A percentile compares a stretch with the other conserved stretches of the same genome.
Conservation (phyloP, 2,888 invertebrate genomes). For the Kryphioiulus occultus region DNA sequence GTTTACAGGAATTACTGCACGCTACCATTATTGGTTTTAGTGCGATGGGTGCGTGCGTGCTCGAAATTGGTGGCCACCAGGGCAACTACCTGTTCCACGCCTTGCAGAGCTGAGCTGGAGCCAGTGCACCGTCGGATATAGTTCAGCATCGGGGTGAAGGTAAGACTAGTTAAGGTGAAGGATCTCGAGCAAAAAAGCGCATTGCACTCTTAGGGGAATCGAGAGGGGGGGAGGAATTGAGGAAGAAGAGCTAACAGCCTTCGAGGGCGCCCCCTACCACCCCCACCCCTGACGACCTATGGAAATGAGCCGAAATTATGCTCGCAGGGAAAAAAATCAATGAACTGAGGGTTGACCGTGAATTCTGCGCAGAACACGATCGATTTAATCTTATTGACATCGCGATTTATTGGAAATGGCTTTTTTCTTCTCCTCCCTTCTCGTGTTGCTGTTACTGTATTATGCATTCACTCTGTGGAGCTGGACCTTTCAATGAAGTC, state of each 20-base stretch:
- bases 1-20: background rate
- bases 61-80: background rate
- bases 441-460: background rate
- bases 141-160: conserved; percentile 35
- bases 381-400: conserved; percentile 36
- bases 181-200: conserved; percentile 39
- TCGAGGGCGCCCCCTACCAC: background rate
- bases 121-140: conserved; percentile 38
- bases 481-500: background rate
- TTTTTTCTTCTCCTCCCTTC: background rate
- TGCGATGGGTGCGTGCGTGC: background rate
- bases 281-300: background rate
- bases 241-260: background rate
- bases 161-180: conserved; percentile 38
- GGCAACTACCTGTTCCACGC: conserved; percentile 40
- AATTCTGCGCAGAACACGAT: background rate
- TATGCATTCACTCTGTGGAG: background rate
- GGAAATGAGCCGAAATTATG: background rate
- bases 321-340: background rate
- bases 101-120: no score
- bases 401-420: conserved; percentile 28
- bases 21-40: conserved; percentile 15
- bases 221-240: conserved; percentile 12
- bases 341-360: conserved; percentile 11
- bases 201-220: conserved; percentile 13